Percentiles rank a stretch among this genome's conserved stretches.
phyloP scores from a whole-genome alignment of 2,888 invertebrate species.

The Vandiemenella viatica region DNA sequence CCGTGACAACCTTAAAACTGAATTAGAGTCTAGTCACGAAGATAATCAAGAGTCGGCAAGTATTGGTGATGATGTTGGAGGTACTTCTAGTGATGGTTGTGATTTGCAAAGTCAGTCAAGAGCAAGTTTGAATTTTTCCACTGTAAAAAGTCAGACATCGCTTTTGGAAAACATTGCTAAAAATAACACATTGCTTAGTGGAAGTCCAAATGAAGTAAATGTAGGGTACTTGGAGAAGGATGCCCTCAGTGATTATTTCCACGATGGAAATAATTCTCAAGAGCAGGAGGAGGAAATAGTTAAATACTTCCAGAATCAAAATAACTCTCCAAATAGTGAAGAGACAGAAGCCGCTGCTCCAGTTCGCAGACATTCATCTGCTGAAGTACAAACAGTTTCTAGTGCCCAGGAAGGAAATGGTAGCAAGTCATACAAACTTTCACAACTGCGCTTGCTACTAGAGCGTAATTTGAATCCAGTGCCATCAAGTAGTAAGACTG shows the following conservation, averaged over 20 bases:
- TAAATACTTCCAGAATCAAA: conserved; percentile 58
- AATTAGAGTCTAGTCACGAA: not conserved
- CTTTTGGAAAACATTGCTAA: no score
- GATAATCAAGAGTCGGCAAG: not conserved
- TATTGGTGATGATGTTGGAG: not conserved
- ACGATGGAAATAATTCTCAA: conserved; percentile 57
- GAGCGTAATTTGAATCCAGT: conserved; percentile 45
- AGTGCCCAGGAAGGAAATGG: conserved; percentile 1
- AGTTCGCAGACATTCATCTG: not conserved
- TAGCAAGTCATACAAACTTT: conserved; percentile 46
- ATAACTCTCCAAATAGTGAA: conserved; percentile 6
- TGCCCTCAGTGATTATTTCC: conserved; percentile 65
- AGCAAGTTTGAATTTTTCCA: no score
- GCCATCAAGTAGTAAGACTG: not conserved
- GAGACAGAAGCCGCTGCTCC: conserved; percentile 13
- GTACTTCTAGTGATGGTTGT: not conserved
- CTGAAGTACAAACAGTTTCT: not conserved
- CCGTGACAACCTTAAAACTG: not conserved
- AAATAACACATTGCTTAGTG: no score
- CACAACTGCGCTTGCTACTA: conserved; percentile 54
- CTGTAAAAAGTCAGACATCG: no score
- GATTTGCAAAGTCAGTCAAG: no score
- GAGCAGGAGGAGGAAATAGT: conserved; percentile 72
- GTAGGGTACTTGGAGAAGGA: conserved; percentile 45
- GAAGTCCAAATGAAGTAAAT: conserved; percentile 16